Conservation (phyloP, 2,888 invertebrate species). For the Tenthredo amoena region DNA sequence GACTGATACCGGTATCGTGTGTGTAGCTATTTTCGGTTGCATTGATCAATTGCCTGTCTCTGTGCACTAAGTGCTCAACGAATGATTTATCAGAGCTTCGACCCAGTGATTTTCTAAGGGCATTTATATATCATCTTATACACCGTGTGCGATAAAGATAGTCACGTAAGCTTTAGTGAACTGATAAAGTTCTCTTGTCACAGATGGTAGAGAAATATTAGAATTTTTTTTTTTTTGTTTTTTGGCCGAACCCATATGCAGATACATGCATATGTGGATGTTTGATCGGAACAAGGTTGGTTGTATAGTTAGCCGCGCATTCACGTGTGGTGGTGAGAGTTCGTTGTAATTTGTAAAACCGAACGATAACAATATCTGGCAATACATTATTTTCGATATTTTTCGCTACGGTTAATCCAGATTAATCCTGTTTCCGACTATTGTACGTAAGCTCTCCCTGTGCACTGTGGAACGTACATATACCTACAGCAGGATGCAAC, state of each 20-base stretch:
- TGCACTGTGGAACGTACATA: neutral
- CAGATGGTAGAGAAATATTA: neutral
- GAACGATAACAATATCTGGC: conserved; percentile 17
- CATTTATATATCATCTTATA: neutral
- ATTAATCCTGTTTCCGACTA: conserved; percentile 45
- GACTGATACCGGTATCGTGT: no score
- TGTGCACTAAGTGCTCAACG: neutral
- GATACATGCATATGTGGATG: neutral
- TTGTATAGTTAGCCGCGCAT: neutral
- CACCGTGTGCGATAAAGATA: neutral
- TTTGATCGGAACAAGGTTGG: conserved; percentile 5
- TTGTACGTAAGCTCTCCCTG: conserved; percentile 26
- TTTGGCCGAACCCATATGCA: neutral
- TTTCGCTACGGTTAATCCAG: conserved; percentile 49
- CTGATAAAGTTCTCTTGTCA: neutral
- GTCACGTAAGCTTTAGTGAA: neutral
- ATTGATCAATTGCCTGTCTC: neutral
- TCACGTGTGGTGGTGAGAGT: neutral
- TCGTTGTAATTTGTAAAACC: conserved; percentile 28
- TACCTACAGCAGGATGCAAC: neutral
- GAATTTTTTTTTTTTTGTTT: neutral
- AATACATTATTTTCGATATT: conserved; percentile 27
- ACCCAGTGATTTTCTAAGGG: neutral
- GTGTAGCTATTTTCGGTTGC: neutral
- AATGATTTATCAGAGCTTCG: neutral